These are phyloP conservation scores for Agrotis clavis DNA, from an alignment of 2,888 invertebrate species.

Conservation along the genomic window DNA sequence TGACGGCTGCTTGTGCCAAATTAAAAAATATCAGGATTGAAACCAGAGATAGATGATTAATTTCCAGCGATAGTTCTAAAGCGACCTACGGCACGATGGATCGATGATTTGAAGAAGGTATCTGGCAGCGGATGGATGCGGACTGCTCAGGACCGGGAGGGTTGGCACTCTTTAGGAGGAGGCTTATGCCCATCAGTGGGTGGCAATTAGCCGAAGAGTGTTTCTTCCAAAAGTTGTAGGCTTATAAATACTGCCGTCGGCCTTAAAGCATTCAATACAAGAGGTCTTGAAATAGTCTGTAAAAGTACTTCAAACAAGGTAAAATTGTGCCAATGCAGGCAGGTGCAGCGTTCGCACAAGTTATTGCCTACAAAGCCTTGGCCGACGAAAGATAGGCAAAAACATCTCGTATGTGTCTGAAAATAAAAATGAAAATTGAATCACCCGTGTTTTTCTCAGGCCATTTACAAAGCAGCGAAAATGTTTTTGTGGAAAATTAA, in stretches of 20 bases:
- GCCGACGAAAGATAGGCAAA: constrained; percentile 2
- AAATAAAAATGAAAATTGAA: constrained; percentile 10
- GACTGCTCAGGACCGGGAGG: too few relatives aligned
- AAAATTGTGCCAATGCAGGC: constrained; percentile 40
- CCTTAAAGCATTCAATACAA: constrained; percentile 12
- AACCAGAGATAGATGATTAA: too few relatives aligned
- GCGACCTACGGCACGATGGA: too few relatives aligned
- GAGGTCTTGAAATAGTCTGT: constrained; percentile 11
- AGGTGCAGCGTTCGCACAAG: constrained; percentile 18
- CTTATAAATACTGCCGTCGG: background rate
- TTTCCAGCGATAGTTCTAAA: too few relatives aligned
- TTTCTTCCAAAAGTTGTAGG: background rate
- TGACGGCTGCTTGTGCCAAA: too few relatives aligned
- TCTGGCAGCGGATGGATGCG: too few relatives aligned
- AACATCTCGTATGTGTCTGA: background rate
- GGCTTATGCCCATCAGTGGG: too few relatives aligned
- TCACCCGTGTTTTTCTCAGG: constrained; percentile 3
- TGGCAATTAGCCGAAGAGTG: too few relatives aligned
- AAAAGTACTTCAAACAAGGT: constrained; percentile 29
- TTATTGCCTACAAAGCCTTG: constrained; percentile 2
- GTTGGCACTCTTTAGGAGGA: too few relatives aligned
- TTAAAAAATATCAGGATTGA: too few relatives aligned
- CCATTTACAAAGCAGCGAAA: constrained; percentile 4
- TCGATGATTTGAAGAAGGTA: too few relatives aligned
- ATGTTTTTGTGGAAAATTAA: constrained; percentile 21